These are phyloP conservation scores for Catocala sponsa DNA, from an alignment of 2,888 invertebrate species.

Conservation along the genomic window DNA sequence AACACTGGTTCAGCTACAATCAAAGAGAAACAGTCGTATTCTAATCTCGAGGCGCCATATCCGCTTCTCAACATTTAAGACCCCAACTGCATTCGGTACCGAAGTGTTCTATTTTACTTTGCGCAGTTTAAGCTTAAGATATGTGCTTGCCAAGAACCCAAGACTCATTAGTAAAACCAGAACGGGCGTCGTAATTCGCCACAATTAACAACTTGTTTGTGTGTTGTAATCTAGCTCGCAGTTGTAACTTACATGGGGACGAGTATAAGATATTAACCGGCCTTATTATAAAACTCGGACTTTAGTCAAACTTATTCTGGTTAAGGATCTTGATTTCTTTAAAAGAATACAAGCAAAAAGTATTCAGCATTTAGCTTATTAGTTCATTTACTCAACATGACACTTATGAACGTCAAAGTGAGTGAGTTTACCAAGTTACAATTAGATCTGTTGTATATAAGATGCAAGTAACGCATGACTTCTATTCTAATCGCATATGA, in stretches of 20 bases:
- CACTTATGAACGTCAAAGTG: too few relatives aligned
- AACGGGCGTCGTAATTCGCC: slow-evolving; percentile 52
- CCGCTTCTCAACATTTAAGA: slow-evolving; percentile 34
- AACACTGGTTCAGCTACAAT: neutral
- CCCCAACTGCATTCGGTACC: slow-evolving; percentile 42
- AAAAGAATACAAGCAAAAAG: too few relatives aligned
- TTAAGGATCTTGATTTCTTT: too few relatives aligned
- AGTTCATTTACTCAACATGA: too few relatives aligned
- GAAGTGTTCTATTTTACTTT: slow-evolving; percentile 64
- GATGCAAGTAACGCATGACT: too few relatives aligned
- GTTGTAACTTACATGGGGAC: slow-evolving; percentile 35
- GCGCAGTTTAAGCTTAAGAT: slow-evolving; percentile 65
- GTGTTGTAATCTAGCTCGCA: slow-evolving; percentile 41
- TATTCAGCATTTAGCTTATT: too few relatives aligned
- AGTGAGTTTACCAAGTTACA: too few relatives aligned
- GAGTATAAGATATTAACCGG: slow-evolving; percentile 14
- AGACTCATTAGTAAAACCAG: slow-evolving; percentile 73
- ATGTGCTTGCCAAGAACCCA: slow-evolving; percentile 73
- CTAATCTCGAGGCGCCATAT: slow-evolving; percentile 29
- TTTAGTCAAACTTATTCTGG: too few relatives aligned
- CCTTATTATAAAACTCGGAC: neutral
- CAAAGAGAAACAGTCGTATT: slow-evolving; percentile 3
- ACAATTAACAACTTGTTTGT: slow-evolving; percentile 54
- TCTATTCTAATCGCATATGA: too few relatives aligned
- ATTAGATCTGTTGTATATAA: too few relatives aligned